Conservation (phyloP, 2,888 invertebrate species). For the Melanophora roralis region DNA sequence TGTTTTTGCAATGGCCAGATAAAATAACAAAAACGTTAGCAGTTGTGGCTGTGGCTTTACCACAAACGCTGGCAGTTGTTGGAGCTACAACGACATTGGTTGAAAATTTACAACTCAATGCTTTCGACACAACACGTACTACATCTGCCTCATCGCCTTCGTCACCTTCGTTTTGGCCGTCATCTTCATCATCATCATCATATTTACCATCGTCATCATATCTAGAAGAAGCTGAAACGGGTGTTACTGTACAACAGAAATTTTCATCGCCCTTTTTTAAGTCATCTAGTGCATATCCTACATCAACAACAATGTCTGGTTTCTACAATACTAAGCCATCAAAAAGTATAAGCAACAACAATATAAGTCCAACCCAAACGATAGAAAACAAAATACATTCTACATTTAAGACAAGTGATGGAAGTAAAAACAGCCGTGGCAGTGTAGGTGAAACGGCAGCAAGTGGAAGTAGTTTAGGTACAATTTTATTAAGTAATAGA, state of each 20-base stretch:
- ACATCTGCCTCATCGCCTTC: slow-evolving; percentile 52
- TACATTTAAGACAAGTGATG: slow-evolving; percentile 18
- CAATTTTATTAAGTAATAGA: neutral
- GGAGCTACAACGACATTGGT: slow-evolving; percentile 54
- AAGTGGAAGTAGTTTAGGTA: slow-evolving; percentile 8
- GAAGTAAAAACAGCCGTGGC: neutral
- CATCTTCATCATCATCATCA: slow-evolving; percentile 37
- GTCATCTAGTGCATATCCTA: slow-evolving; percentile 33
- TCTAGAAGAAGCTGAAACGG: slow-evolving; percentile 7
- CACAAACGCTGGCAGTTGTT: slow-evolving; percentile 44
- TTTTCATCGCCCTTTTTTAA: slow-evolving; percentile 15
- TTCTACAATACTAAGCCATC: slow-evolving; percentile 57
- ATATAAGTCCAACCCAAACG: slow-evolving; percentile 44
- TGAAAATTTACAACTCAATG: slow-evolving; percentile 60
- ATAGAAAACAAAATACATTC: slow-evolving; percentile 14
- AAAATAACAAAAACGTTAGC: slow-evolving; percentile 50
- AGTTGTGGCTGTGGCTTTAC: slow-evolving; percentile 51
- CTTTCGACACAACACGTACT: slow-evolving; percentile 59
- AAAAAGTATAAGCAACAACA: slow-evolving; percentile 57
- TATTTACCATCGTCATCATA: slow-evolving; percentile 42
- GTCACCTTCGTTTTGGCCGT: slow-evolving; percentile 30
- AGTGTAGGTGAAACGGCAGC: neutral
- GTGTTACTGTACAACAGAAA: slow-evolving; percentile 2
- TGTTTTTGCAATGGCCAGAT: slow-evolving; percentile 30
- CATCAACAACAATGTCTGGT: slow-evolving; percentile 53